Evolutionary conservation across 2,113 vertebrate species (phyloP), one percentile per base, ranked within the genome.

Genomic region (Tyrannus savana): DNA sequence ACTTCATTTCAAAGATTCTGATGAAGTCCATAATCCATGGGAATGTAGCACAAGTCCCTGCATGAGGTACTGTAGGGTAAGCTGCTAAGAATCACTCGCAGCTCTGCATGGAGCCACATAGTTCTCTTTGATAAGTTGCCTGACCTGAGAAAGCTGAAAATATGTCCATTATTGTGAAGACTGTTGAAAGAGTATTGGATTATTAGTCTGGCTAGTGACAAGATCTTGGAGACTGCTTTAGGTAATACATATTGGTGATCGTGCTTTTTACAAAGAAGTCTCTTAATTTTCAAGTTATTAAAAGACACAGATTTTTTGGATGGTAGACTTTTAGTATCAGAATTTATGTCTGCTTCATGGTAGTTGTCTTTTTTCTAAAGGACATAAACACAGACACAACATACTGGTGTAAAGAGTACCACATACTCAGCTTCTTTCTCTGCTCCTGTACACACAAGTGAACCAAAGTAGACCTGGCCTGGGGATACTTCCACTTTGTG

Each of bases 81-180:
- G 79, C 96, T 17, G 71, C 93, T 91, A 95, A 97, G 93, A 96
- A 95, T 97, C 92, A 95, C 97, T 97, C 74, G 68, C 95, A 95
- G 92, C 97, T 97, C 97, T 90, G 96, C 83, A 23, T 94, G 97
- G 71, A 97, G 85, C 87, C 96, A 75, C 77, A 39, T 13, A 84
- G 89, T 87, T 97, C 87, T 85, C 93, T 97, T 95, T 96, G 97
- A 96, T 97, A 97, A 96, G 95, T 84, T 94, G 79, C 71, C 89
- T 4, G 2, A 94, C 90, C 95, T 82, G 55, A 94, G 88, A 96
- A 98, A 97, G 81, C 91, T 91, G 96, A 96, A 97, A 97, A 97
- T 94, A 92, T 92, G 93, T 97, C 97, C 89, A 84, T 97, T 96
- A 96, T 84, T 85, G 67, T 79, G 87, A 88, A 80, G 64, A 69